Evolutionary conservation across 2,797 vertebrate genomes (phyloP), one percentile per base, ranked within the genome.

Genomic region (Acanthiza pusilla): DNA sequence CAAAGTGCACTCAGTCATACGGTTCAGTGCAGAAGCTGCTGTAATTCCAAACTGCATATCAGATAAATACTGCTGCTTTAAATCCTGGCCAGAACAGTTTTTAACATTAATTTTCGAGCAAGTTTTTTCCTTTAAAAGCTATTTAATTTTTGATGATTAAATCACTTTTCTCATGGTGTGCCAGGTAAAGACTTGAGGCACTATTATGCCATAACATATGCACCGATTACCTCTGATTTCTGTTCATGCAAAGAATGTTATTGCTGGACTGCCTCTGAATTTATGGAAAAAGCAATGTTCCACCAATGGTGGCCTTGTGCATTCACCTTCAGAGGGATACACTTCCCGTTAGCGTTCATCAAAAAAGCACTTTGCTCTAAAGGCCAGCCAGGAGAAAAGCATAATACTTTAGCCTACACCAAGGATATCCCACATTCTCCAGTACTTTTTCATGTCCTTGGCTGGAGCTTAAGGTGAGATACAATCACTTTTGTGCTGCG

Each of bases 161-260:
- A 85, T 93, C 38, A 93, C 92, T 96, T 94, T 54, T 53, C 50
- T 88, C 94, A 60, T 19, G 70, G 68, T 85, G 25, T 84, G 45
- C 91, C 94, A 93, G 94, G 95, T 96, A 96, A 82, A 97, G 83
- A 63, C 80, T 94, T 87, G 76, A 71, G 66, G 74, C 75, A 36
- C 62, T 94, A 63, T 85, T 94, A 71, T 51, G 14, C 89, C 77
- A 23, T 96, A 91, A 83, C 96, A 85, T 86, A 84, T 67, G 92
- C 80, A 87, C 79, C 73, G 88, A 88, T 97, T 97, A 94, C 63
- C 25, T 96, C 94, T 96, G 84, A 93, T 89, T 96, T 97, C 91
- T 92, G 87, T 96, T 97, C 96, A 88, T 92, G 89, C 80, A 95
- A 95, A 83, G 75, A 76, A 27, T 11, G 40, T 71, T 90, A 85